Conservation (phyloP, 2,113 vertebrate species). For the Petroica traversi region DNA sequence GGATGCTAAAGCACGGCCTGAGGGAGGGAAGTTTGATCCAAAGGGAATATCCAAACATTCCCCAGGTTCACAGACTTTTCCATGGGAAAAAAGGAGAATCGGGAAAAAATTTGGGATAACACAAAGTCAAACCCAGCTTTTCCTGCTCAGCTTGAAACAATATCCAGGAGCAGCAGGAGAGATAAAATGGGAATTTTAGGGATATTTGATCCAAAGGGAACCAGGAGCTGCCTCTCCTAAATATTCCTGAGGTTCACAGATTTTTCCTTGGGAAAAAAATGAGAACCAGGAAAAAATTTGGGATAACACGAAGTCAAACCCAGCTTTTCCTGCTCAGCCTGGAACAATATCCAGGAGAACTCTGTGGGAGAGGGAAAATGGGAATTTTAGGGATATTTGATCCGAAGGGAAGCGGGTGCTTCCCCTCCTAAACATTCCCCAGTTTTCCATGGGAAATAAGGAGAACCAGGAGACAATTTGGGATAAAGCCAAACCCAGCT, state of each 20-base stretch:
- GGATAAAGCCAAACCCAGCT: background rate
- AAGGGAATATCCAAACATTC: too few species aligned
- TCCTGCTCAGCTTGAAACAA: background rate
- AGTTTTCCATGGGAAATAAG: background rate
- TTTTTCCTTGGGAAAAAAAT: background rate
- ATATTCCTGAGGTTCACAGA: background rate
- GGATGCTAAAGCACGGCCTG: accelerated
- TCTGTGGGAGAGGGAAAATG: background rate
- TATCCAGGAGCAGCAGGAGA: background rate
- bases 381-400: background rate
- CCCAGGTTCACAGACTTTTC: background rate
- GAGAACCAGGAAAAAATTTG: background rate
- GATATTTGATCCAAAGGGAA: background rate
- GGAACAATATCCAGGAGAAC: background rate
- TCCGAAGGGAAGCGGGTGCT: background rate
- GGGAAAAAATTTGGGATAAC: background rate
- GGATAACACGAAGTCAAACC: background rate
- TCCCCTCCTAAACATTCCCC: background rate
- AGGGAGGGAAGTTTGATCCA: background rate
- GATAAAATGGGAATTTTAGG: background rate
- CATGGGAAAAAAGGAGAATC: background rate
- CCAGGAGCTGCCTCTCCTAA: background rate
- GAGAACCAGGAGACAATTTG: background rate
- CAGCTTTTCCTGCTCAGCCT: background rate
- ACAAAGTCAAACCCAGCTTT: background rate